phyloP scores from a whole-genome alignment of 2,113 vertebrate genomes.

The Mixornis gularis region DNA sequence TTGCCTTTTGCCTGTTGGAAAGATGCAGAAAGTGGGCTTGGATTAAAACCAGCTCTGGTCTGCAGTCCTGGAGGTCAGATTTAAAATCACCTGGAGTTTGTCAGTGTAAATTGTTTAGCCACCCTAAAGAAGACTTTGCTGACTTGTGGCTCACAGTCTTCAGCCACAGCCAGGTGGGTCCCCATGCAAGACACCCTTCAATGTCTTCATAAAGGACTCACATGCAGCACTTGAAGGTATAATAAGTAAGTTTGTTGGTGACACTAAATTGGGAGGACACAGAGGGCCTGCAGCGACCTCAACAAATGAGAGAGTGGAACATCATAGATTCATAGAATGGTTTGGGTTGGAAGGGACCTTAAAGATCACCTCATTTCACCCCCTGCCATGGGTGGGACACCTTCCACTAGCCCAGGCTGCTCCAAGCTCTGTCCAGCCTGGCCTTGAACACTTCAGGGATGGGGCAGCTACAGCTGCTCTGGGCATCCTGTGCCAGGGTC shows the following conservation, averaged over 20 bases:
- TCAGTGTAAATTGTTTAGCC: background rate
- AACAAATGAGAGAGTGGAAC: background rate
- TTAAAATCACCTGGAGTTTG: background rate
- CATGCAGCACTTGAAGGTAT: background rate
- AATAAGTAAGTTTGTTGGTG: background rate
- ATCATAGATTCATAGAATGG: background rate
- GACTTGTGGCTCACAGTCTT: background rate
- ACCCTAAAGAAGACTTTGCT: background rate
- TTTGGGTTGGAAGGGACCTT: background rate
- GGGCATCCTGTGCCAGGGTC: background rate
- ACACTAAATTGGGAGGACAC: background rate
- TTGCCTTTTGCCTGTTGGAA: background rate
- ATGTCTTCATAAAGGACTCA: background rate
- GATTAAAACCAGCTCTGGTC: background rate
- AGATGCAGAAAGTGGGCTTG: background rate
- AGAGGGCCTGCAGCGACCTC: background rate
- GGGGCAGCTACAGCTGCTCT: background rate
- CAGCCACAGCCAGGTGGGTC: background rate
- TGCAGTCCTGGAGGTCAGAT: background rate
- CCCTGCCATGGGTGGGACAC: background rate
- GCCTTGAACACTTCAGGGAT: background rate
- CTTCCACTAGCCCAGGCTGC: fast-evolving
- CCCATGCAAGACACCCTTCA: background rate
- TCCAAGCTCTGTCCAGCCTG: fast-evolving
- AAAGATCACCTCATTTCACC: background rate